phyloP scores from a whole-genome alignment of 1,140 invertebrate species.

The Delia radicum region DNA sequence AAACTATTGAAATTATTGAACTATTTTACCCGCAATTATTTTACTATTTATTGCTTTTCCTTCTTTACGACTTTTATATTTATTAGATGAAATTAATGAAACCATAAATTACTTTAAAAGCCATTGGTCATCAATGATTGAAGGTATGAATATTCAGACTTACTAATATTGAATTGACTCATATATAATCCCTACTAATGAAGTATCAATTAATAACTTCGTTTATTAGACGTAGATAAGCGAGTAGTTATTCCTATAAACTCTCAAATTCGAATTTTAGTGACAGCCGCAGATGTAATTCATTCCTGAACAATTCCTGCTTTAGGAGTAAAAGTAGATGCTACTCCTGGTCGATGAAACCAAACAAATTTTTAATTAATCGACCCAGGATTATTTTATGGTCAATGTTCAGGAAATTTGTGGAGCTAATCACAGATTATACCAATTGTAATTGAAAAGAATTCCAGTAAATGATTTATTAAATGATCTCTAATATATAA shows the following conservation, averaged over 20 bases:
- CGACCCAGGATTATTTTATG: constrained; percentile 59
- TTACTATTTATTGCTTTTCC: constrained; percentile 66
- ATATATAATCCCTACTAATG: constrained; percentile 54
- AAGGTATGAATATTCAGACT: constrained; percentile 66
- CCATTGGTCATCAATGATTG: constrained; percentile 69
- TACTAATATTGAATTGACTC: too few species aligned
- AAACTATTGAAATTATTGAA: constrained; percentile 67
- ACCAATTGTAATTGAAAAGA: constrained; percentile 69
- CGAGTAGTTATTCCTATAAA: constrained; percentile 57
- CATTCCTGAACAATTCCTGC: constrained; percentile 68
- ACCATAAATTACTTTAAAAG: constrained; percentile 61
- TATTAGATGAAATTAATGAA: constrained; percentile 63
- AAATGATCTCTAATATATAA: constrained; percentile 60
- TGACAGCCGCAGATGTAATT: constrained; percentile 67
- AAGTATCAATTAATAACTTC: too few species aligned
- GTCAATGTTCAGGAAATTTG: too few species aligned
- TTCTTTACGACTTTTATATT: constrained; percentile 63
- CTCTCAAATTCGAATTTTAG: constrained; percentile 61
- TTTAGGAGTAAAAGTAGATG: constrained; percentile 67
- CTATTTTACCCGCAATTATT: constrained; percentile 62
- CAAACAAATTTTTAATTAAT: constrained; percentile 61
- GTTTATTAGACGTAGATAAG: constrained; percentile 67
- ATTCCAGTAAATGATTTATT: constrained; percentile 60
- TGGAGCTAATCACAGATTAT: too few species aligned
- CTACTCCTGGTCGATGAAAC: constrained; percentile 68